Evolutionary conservation across 2,888 invertebrate species (phyloP), one percentile per base, ranked within the genome.

Genomic region (Caenorhabditis sinica): DNA sequence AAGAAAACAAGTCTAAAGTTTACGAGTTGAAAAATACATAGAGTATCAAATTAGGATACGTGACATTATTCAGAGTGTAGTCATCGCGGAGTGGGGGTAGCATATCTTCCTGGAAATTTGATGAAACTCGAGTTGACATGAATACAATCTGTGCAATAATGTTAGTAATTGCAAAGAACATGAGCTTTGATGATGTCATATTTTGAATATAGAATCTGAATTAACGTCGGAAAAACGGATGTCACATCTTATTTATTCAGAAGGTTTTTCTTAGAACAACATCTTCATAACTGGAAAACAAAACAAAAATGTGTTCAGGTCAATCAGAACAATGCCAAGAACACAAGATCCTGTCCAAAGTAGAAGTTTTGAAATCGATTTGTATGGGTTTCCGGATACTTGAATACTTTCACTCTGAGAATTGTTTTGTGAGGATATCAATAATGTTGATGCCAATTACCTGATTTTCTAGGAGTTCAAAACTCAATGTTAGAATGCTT

Each of bases 21-120:
- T 61, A 77, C 40, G 53, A 2, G 25, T 25, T 25, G n/a, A n/a
- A 11, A 40, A 8, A 63, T n/a, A n/a, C n/a, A n/a, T 56, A 49
- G 65, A 79, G 79, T 58, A 72, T 69, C 72, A 53, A 79, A 72
- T 80, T 80, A 72, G 72, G 63, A 72, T 80, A 80, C 80, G 80
- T 80, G 80, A 72, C 66, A 80, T 56, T 80, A 49, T 49, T 28
- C 56, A 60, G 49, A 33, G 56, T 53, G 51, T 8, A 28, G 28
- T n/a, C 20, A 28, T 53, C 5, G 53, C 40, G 9, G 77, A 71
- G 63, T 63, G 71, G 53, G 77, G 77, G 63, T 63, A 79, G 53
- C 33, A 69, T 33, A 40, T 69, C 43, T 69, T 51, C 40, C 71
- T 20, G 63, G 69, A 36, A 77, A 28, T 33, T 13, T 58, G 30